Evolutionary conservation across 2,888 invertebrate species (phyloP), one percentile per base, ranked within the genome.

Genomic region (Callinectes sapidus): DNA sequence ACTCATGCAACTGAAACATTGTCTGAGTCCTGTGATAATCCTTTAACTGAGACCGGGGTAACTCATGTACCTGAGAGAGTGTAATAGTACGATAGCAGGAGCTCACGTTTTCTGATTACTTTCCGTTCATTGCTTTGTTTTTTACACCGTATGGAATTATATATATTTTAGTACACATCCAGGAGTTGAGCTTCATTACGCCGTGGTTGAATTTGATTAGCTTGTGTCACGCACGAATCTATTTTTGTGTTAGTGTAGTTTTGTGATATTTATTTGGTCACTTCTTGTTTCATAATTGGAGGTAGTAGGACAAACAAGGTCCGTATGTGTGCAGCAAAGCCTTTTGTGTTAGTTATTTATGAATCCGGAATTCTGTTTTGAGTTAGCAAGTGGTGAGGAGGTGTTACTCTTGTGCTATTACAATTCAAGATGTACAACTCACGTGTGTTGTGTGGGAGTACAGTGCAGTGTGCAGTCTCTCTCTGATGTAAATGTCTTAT

Each of bases 1-100:
- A 54, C 54, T 54, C 90, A 71, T 89, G 81, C 89, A 91, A 91
- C 91, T 42, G 91, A 93, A 89, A 93, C 92, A 93, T 93, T 93
- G 92, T 93, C 92, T 91, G 92, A 93, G 92, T 93, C 92, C 92
- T 93, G 92, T 93, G 92, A 93, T 93, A 93, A 91, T 93, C 77
- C 90, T 85, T 88, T 85, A 91, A 91, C 91, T 89, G 89, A 93
- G 92, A 93, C 92, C 92, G 90, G 92, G 90, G 91, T 91, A 93
- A 93, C 92, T 93, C 85, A 93, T 88, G 92, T 93, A 93, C 92
- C 92, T 93, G 92, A 93, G 92, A 93, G 92, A 91, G 92, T 93
- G 92, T 93, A 93, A 93, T 93, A 93, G 90, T 93, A 93, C 48
- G 92, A 91, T 90, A 92, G 92, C 92, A 92, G 92, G 90, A 90